Percentiles rank a stretch among this genome's conserved stretches.
Evolutionary conservation across 2,113 vertebrate species (phyloP).

Genomic region (Anoura caudifer): DNA sequence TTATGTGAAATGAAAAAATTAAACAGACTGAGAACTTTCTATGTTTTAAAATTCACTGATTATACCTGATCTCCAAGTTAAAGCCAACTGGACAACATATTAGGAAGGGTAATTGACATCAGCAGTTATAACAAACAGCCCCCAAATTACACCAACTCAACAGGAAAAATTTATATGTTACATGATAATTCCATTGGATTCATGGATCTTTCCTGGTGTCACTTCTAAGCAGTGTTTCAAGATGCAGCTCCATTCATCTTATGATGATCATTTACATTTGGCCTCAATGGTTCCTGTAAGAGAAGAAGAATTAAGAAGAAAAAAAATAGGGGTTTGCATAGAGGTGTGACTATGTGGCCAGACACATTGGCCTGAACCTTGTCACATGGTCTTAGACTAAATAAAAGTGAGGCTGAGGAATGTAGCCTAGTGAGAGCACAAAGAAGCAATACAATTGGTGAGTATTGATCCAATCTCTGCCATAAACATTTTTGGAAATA

Average conservation of each 20-base stretch:
- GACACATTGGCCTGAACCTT: neutral
- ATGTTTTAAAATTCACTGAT: neutral
- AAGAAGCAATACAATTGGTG: neutral
- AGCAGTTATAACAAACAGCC: neutral
- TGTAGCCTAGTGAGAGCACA: neutral
- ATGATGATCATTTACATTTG: neutral
- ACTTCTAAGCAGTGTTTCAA: neutral
- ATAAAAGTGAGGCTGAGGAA: neutral
- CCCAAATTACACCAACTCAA: neutral
- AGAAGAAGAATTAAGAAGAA: neutral
- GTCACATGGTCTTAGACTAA: neutral
- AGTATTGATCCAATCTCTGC: neutral
- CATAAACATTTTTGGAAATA: neutral
- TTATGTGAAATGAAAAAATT: neutral
- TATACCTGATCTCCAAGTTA: neutral
- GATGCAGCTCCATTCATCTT: neutral
- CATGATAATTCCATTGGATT: neutral
- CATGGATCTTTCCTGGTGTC: neutral
- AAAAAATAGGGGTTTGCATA: neutral
- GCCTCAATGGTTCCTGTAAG: neutral
- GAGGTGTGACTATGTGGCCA: neutral
- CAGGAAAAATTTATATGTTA: neutral
- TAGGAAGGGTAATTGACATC: neutral
- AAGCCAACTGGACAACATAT: neutral
- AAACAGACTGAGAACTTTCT: neutral